A percentile compares a stretch with the other conserved stretches of the same genome.
Evolutionary conservation across 1,140 invertebrate genomes (phyloP).

Genomic region (Chrysomallon squamiferum): DNA sequence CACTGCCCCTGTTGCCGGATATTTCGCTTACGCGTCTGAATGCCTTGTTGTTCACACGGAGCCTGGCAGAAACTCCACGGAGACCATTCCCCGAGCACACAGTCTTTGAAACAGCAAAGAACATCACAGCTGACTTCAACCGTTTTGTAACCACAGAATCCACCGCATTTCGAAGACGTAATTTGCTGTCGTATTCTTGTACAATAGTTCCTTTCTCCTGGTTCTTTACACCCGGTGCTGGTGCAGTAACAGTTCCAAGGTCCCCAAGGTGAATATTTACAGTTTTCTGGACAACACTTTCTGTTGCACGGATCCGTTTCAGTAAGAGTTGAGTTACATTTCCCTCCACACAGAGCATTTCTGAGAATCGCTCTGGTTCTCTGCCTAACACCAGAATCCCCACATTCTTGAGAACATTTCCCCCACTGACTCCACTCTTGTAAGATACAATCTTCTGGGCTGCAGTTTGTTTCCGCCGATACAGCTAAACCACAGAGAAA

Average conservation of each 20-base stretch:
- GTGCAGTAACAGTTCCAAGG: slow-evolving; percentile 21
- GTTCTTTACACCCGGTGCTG: slow-evolving; percentile 7
- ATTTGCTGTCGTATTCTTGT: slow-evolving; percentile 9
- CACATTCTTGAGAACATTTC: slow-evolving; percentile 24
- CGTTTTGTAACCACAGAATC: slow-evolving; percentile 20
- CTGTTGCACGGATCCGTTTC: slow-evolving; percentile 24
- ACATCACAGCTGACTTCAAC: slow-evolving; percentile 20
- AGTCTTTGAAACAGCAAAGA: slow-evolving; percentile 32
- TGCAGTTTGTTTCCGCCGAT: background rate
- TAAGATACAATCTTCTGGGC: slow-evolving; percentile 22
- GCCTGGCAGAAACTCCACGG: slow-evolving; percentile 28
- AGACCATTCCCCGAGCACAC: slow-evolving; percentile 30
- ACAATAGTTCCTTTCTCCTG: slow-evolving; percentile 18
- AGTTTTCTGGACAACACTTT: slow-evolving; percentile 30
- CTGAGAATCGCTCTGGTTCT: slow-evolving; percentile 20
- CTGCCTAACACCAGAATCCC: slow-evolving; percentile 14
- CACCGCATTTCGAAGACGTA: slow-evolving; percentile 18
- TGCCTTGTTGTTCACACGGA: slow-evolving; percentile 33
- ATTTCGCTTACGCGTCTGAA: slow-evolving; percentile 11
- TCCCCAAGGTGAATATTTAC: slow-evolving; percentile 16
- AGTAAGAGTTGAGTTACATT: slow-evolving; percentile 12
- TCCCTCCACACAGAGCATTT: slow-evolving; percentile 18
- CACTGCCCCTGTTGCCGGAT: slow-evolving; percentile 24
- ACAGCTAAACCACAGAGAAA: background rate
- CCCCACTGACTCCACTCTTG: slow-evolving; percentile 29